A percentile compares a stretch with the other conserved stretches of the same genome.
phyloP scores from a whole-genome alignment of 2,888 invertebrate species.

The Matsumyia berberina region DNA sequence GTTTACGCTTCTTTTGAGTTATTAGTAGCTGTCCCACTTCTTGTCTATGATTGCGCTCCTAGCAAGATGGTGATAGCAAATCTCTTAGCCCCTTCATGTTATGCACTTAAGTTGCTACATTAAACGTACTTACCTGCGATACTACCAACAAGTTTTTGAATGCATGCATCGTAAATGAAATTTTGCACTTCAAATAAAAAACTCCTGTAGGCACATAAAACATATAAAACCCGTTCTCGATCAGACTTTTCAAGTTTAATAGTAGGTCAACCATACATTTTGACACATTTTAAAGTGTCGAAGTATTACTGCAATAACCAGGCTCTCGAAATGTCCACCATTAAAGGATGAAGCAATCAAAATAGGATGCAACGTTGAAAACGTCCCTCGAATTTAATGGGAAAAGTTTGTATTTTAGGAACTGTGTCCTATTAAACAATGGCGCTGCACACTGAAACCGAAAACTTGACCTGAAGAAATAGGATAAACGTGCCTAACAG shows the following conservation, averaged over 20 bases:
- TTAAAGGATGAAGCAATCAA: slow-evolving; percentile 32
- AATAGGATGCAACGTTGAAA: slow-evolving; percentile 19
- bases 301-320: background rate
- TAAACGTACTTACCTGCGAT: too few species aligned
- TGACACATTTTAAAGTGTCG: background rate
- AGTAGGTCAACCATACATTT: slow-evolving; percentile 5
- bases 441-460: slow-evolving; percentile 38
- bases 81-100: too few species aligned
- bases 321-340: slow-evolving; percentile 6
- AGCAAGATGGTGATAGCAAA: too few species aligned
- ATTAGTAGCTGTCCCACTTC: background rate
- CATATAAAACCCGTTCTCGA: too few species aligned
- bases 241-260: too few species aligned
- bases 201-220: too few species aligned
- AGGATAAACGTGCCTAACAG: slow-evolving; percentile 78
- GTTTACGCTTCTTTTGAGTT: background rate
- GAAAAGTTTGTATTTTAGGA: slow-evolving; percentile 67
- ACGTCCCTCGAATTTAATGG: slow-evolving; percentile 39
- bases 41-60: too few species aligned
- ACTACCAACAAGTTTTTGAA: too few species aligned
- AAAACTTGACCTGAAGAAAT: slow-evolving; percentile 77
- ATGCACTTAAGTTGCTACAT: too few species aligned
- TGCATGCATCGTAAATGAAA: too few species aligned
- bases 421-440: slow-evolving; percentile 49
- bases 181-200: too few species aligned